Percentiles rank a stretch among this genome's conserved stretches.
These are phyloP conservation scores for Busseola fusca DNA, from an alignment of 2,888 invertebrate genomes.

Conservation along the genomic window DNA sequence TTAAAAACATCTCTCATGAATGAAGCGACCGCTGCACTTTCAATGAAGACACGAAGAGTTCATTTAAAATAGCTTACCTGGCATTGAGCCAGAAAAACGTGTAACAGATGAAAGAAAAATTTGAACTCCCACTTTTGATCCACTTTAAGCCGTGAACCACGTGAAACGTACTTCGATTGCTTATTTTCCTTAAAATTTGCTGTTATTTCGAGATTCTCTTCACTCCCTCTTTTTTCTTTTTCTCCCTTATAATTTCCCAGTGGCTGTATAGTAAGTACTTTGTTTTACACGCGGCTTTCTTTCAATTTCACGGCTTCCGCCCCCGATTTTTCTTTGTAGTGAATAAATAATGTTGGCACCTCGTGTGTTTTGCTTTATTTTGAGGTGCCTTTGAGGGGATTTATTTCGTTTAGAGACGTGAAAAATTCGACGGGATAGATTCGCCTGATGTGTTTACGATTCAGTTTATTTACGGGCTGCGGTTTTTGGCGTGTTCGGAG, in stretches of 20 bases:
- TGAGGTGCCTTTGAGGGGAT: conserved; percentile 72
- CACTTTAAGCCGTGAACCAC: conserved; percentile 7
- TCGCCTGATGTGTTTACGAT: conserved; percentile 52
- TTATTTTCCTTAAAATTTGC: conserved; percentile 14
- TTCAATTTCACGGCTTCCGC: conserved; percentile 84
- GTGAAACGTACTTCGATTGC: conserved; percentile 19
- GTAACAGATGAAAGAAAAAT: conserved; percentile 21
- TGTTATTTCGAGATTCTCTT: conserved; percentile 38
- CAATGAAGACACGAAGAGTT: conserved; percentile 22
- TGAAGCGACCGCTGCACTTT: conserved; percentile 7
- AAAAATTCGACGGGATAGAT: conserved; percentile 60
- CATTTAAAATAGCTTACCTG: conserved; percentile 46
- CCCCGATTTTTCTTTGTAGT: conserved; percentile 76
- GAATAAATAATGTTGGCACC: conserved; percentile 86
- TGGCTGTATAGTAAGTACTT: conserved; percentile 54
- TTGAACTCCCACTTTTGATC: conserved; percentile 16
- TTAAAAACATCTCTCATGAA: not conserved
- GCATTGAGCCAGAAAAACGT: conserved; percentile 43
- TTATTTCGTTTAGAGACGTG: conserved; percentile 67
- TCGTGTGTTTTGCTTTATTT: conserved; percentile 76
- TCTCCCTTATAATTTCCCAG: conserved; percentile 44
- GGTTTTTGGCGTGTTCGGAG: conserved; percentile 43
- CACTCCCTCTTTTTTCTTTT: conserved; percentile 38
- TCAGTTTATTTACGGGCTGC: conserved; percentile 54
- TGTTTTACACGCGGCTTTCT: conserved; percentile 74